Base-by-base conservation (phyloP, 2,888 invertebrate genomes). In the Galeruca laticollis region DNA sequence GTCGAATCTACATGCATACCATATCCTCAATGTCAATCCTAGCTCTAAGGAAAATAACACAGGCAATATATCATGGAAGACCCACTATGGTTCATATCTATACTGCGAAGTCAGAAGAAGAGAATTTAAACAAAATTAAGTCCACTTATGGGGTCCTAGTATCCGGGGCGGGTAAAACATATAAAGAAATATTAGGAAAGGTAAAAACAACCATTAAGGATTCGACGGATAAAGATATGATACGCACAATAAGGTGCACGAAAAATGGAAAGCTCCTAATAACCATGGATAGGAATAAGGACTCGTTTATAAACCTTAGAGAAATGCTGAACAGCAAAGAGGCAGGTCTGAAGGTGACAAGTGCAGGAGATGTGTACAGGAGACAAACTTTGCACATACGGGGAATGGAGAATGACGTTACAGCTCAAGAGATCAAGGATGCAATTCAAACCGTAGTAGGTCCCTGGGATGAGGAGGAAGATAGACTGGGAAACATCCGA, bases 201-300 rank as follows among this genome's bases (percentile, higher is more conserved):
- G n/a, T n/a, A n/a, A n/a, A n/a, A n/a, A n/a, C n/a, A n/a, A n/a
- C n/a, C n/a, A n/a, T n/a, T n/a, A n/a, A n/a, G n/a, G n/a, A n/a
- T n/a, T n/a, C n/a, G n/a, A n/a, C n/a, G n/a, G n/a, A 10, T 2
- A 35, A 49, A 2, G 26, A 66, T 21, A 15, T 51, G 5, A 60
- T 66, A 6, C 33, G 66, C 35, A 20, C 57, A 13, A 49, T 59
- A 9, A 59, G 66, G 59, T 59, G 66, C 15, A 66, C 63, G 0
- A 63, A 54, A n/a, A 54, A 64, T 43, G 64, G 40, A 0, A 65
- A 51, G n/a, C 40, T 49, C n/a, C 59, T 65, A n/a, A 10, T 65
- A 6, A 65, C 65, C 49, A 11, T 65, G 3, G 59, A 59, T 5
- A 65, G 49, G 0, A 33, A 59, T 20, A 5, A 59, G 0, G 59